These are phyloP conservation scores for Muschampia plurimacula DNA, from an alignment of 2,888 invertebrate genomes.

Conservation along the genomic window DNA sequence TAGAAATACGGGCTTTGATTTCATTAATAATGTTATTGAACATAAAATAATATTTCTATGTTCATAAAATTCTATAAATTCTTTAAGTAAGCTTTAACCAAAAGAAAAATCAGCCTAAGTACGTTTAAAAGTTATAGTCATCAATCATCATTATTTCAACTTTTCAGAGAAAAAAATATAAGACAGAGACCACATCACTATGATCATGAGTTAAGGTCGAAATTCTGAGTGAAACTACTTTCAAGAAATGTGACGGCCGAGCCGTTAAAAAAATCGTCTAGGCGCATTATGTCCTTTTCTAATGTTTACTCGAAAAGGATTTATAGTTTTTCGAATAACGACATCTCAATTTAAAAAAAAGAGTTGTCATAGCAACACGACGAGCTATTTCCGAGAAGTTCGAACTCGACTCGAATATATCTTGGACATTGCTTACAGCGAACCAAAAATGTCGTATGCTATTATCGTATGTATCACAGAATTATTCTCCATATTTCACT, in stretches of 20 bases:
- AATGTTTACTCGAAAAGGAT: constrained; percentile 51
- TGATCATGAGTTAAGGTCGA: not conserved
- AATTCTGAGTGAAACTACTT: not conserved
- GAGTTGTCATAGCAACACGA: constrained; percentile 57
- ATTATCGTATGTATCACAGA: not conserved
- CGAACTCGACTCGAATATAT: constrained; percentile 63
- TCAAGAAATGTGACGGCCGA: not conserved
- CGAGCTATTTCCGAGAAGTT: constrained; percentile 68
- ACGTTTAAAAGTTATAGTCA: too few species aligned
- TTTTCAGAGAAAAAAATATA: too few species aligned
- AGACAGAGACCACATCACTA: too few species aligned
- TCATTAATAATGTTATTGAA: too few species aligned
- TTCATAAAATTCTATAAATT: too few species aligned
- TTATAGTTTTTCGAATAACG: constrained; percentile 57
- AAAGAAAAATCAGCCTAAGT: too few species aligned
- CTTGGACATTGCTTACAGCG: constrained; percentile 64
- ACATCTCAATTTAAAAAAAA: constrained; percentile 75
- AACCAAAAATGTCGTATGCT: not conserved
- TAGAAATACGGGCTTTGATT: too few species aligned
- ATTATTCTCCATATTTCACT: not conserved
- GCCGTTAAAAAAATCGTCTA: constrained; percentile 23
- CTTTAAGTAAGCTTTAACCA: too few species aligned
- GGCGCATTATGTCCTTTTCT: too few species aligned
- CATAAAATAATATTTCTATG: too few species aligned
- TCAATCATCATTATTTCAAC: too few species aligned